Base-by-base conservation (phyloP, 2,113 vertebrate genomes). In the Myrmecobius fasciatus region DNA sequence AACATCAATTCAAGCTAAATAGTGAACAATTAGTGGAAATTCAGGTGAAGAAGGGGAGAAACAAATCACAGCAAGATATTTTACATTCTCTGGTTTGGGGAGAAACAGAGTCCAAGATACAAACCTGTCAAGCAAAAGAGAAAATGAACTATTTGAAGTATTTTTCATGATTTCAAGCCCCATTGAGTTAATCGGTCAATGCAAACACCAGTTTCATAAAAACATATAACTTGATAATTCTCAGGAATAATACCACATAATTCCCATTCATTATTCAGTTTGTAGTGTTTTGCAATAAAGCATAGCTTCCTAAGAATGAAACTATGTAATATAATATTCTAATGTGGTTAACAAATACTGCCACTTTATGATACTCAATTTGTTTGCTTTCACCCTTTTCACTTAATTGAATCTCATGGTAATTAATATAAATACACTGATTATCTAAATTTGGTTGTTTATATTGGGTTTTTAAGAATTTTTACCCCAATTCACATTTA, bases 311-410 rank as follows among this genome's bases (percentile, higher is more conserved):
- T 51, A 43, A 75, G 56, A 92, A 53, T 22, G 54, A 75, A 94
- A n/a, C 53, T 31, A 10, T 54, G 0, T 36, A 51, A 4, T 43
- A 92, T 92, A 89, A 91, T 26, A 53, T 51, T 94, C 51, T 89
- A 24, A 47, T 49, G 25, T 83, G 46, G 46, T 14, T 47, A 92
- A 48, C 22, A 22, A 48, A 51, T 47, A 14, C 91, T 52, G 56
- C 12, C 47, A 25, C 26, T 89, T 83, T 9, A 24, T 25, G 31
- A 3, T 20, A 43, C 75, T 56, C 83, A n/a, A 0, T 17, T 28
- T 43, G 89, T 60, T 89, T 92, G 92, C 53, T 95, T 91, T 96
- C 48, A 10, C 47, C 56, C 90, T 10, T 51, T 49, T 75, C 25
- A 17, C 53, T 53, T 91, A 8, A 51, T 52, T 91, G 53, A 96